A percentile compares a stretch with the other conserved stretches of the same genome.
These are phyloP conservation scores for Plebejus argus DNA, from an alignment of 2,888 invertebrate species.

Conservation along the genomic window DNA sequence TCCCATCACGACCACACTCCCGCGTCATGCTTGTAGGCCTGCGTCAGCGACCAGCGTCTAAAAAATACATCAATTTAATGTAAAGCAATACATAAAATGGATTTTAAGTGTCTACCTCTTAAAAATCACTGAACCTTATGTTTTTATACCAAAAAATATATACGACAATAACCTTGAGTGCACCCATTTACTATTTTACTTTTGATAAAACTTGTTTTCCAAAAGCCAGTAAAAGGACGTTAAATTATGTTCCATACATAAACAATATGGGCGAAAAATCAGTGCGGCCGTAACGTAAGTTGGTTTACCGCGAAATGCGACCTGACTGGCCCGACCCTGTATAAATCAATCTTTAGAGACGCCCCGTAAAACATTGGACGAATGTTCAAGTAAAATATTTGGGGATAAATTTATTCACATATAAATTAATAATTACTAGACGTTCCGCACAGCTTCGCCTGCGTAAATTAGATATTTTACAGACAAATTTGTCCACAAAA, in stretches of 20 bases:
- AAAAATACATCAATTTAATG: no score
- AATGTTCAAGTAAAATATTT: not conserved
- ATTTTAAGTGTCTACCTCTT: no score
- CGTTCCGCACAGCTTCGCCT: no score
- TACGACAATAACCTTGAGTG: no score
- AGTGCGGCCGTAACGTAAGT: constrained; percentile 43
- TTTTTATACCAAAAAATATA: no score
- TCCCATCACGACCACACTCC: no score
- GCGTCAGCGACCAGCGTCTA: no score
- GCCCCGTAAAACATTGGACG: constrained; percentile 1
- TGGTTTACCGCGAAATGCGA: constrained; percentile 43
- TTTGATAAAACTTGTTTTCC: not conserved
- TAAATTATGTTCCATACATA: constrained; percentile 1
- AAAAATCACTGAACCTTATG: no score
- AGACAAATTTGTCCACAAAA: no score
- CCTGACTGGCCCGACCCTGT: constrained; percentile 50
- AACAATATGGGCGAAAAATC: constrained; percentile 33
- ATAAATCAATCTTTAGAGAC: constrained; percentile 55
- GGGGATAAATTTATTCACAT: not conserved
- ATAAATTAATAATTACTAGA: not conserved
- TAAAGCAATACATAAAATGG: no score
- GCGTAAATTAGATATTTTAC: no score
- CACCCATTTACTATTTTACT: not conserved
- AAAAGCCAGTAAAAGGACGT: not conserved
- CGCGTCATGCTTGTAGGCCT: no score